Base-by-base conservation (phyloP, 2,797 vertebrate genomes). In the Graptemys geographica region DNA sequence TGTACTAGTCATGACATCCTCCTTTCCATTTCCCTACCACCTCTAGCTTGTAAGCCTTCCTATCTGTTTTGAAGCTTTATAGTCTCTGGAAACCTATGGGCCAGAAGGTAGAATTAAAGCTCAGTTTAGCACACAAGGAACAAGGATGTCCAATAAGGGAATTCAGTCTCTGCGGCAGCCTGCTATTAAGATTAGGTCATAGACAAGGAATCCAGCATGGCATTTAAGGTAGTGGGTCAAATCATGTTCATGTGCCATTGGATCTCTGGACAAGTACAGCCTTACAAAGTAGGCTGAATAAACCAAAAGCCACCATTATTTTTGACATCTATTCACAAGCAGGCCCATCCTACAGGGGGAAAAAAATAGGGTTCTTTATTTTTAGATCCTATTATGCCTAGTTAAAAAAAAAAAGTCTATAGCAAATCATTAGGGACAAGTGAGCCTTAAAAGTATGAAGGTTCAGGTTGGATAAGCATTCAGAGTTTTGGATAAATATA, bases 341-440 rank as follows among this genome's bases (percentile, higher is more conserved):
- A 87, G 15, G n/a, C 0, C 88, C 7, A 81, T 87, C 23, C 65
- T 84, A 53, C 1, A 37, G 65, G 78, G 52, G 90, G 55, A 88
- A n/a, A 9, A 9, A 93, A 47, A 44, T 28, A 13, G 13, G 27
- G 44, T 31, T 47, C 44, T 78, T 78, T 44, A 78, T 72, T 65
- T 62, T 90, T 37, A 93, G 57, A 11, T 52, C 11, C 79, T 74
- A 49, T 15, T 84, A 37, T 13, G 90, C 86, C 44, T n/a, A 0
- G 0, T 2, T 28, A 16, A 72, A 93, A 84, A 85, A 84, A 85
- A 27, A 84, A 92, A 57, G 4, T 82, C 59, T 78, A 5, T 2
- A 56, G 37, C 7, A 8, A 52, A 84, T 62, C 25, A 25, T n/a
- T 15, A 3, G 2, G 79, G 62, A 86, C 15, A 62, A 0, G 0